Evolutionary conservation across 2,888 invertebrate species (phyloP), one percentile per base, ranked within the genome.

Genomic region (Trilocha varians): DNA sequence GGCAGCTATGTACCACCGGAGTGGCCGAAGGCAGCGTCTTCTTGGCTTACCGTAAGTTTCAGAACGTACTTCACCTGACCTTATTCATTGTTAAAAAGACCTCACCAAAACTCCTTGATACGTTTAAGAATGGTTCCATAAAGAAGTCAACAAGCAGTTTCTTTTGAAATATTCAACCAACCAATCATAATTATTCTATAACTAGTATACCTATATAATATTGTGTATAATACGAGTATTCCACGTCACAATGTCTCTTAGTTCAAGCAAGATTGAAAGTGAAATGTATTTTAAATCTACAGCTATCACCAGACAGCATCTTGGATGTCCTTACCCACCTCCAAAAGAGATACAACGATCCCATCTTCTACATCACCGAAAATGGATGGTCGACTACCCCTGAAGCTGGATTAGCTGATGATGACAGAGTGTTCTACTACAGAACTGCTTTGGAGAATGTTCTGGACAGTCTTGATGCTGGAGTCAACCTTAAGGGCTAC

Each of bases 231-330:
- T n/a, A n/a, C n/a, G n/a, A n/a, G n/a, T n/a, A n/a, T n/a, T n/a
- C n/a, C n/a, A n/a, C n/a, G n/a, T n/a, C n/a, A n/a, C n/a, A n/a
- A n/a, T n/a, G n/a, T n/a, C n/a, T n/a, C n/a, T n/a, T n/a, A n/a
- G n/a, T n/a, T n/a, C n/a, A n/a, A n/a, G n/a, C n/a, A n/a, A n/a
- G n/a, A n/a, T n/a, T n/a, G n/a, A n/a, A n/a, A n/a, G n/a, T n/a
- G n/a, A n/a, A n/a, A n/a, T n/a, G n/a, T n/a, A n/a, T n/a, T n/a
- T 38, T 35, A 14, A 11, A 14, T 36, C n/a, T n/a, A n/a, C 64
- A 85, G 87, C 70, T 79, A 14, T 83, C 87, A n/a, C 89, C 91
- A 0, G 78, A 87, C 74, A 90, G 90, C 15, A 73, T 91, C 16
- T 69, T 77, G 47, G 87, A 88, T 42, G 52, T 88, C 1, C 57